A percentile compares a stretch with the other conserved stretches of the same genome.
These are phyloP conservation scores for Macquaria ambigua DNA, from an alignment of 2,113 vertebrate species.

Conservation along the genomic window DNA sequence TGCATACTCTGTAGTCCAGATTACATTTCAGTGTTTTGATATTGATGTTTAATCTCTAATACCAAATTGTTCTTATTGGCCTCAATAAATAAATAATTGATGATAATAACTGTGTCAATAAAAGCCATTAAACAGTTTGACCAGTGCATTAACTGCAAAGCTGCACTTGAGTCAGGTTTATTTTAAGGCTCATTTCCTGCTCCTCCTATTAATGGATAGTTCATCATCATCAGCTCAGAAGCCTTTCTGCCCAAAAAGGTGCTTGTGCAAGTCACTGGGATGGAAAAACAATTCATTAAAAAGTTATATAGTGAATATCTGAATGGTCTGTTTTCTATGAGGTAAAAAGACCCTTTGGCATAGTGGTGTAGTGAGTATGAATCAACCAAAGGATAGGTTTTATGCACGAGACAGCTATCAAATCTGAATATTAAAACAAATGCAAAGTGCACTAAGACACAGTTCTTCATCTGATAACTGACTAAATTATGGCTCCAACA, in stretches of 20 bases:
- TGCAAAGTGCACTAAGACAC: not conserved
- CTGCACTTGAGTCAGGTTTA: slow-evolving; percentile 41
- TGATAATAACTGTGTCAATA: slow-evolving; percentile 29
- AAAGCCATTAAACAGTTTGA: slow-evolving; percentile 49
- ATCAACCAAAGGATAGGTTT: not conserved
- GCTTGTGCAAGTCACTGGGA: slow-evolving; percentile 30
- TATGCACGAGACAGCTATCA: not conserved
- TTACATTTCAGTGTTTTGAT: slow-evolving; percentile 1
- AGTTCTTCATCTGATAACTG: not conserved
- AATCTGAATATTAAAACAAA: not conserved
- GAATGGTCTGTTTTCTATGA: slow-evolving; percentile 11
- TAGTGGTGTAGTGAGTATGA: not conserved
- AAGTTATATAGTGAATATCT: slow-evolving; percentile 24
- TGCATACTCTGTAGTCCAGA: not conserved
- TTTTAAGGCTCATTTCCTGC: slow-evolving; percentile 57
- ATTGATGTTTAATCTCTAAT: slow-evolving; percentile 13
- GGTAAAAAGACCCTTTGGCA: not conserved
- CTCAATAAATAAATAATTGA: slow-evolving; percentile 47
- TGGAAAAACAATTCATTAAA: slow-evolving; percentile 64
- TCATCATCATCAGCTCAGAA: slow-evolving; percentile 39
- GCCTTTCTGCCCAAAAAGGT: slow-evolving; percentile 38
- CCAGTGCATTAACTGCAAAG: slow-evolving; percentile 56
- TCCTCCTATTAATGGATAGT: slow-evolving; percentile 46
- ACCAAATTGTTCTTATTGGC: slow-evolving; percentile 7
- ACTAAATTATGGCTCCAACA: not conserved